phyloP scores from a whole-genome alignment of 1,140 invertebrate genomes.

The Drosophila pachea region DNA sequence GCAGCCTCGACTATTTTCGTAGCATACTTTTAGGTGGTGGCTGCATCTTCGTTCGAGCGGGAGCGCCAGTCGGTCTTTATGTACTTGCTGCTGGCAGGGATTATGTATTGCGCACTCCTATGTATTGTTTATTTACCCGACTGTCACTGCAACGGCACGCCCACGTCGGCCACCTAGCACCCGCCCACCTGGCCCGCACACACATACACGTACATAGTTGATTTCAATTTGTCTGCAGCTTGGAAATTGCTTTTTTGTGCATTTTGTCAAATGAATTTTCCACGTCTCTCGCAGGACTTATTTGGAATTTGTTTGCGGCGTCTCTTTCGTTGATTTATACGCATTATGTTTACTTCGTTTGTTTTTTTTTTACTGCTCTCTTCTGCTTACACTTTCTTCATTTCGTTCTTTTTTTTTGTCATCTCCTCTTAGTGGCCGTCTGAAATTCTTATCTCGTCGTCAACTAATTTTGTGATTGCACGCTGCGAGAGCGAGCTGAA shows the following conservation, averaged over 20 bases:
- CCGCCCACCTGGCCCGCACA: slow-evolving; percentile 9
- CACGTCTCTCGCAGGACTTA: slow-evolving; percentile 75
- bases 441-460: slow-evolving; percentile 75
- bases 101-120: slow-evolving; percentile 21
- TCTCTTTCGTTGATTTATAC: slow-evolving; percentile 74
- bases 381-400: not conserved
- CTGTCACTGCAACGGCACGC: slow-evolving; percentile 67
- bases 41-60: slow-evolving; percentile 62
- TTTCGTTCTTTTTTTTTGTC: slow-evolving; percentile 1
- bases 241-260: slow-evolving; percentile 75
- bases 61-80: slow-evolving; percentile 35
- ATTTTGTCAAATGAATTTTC: slow-evolving; percentile 78
- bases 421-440: slow-evolving; percentile 39
- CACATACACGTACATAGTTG: slow-evolving; percentile 10
- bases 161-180: not conserved
- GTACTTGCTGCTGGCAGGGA: slow-evolving; percentile 25
- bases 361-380: not conserved
- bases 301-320: slow-evolving; percentile 75
- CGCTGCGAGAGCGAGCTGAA: slow-evolving; percentile 48
- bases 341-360: slow-evolving; percentile 53
- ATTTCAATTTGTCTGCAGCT: slow-evolving; percentile 77
- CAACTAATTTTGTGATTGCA: slow-evolving; percentile 77
- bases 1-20: slow-evolving; percentile 71
- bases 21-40: slow-evolving; percentile 76
- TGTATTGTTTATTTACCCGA: slow-evolving; percentile 68